Base-by-base conservation (phyloP, 2,113 vertebrate genomes). In the Pipa parva region DNA sequence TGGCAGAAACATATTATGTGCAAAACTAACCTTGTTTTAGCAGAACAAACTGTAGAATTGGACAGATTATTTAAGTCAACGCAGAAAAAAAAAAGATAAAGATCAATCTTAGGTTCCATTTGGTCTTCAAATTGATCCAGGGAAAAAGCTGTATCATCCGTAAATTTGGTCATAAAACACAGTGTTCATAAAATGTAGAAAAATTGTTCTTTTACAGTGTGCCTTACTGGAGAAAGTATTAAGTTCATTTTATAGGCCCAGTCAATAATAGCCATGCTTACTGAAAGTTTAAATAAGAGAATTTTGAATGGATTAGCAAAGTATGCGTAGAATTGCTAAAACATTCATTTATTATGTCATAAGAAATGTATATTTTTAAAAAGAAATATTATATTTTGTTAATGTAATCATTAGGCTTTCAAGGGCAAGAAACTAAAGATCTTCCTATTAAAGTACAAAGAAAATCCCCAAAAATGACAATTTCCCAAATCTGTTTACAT, bases 51-150 rank as follows among this genome's bases (percentile, higher is more conserved):
- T 51, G 29, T n/a, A 63, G 21, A 20, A 36, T 29, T 26, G 18
- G 48, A 50, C 28, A 62, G 59, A 62, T 62, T 26, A 62, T 62
- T 62, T 49, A 49, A 24, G 63, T 24, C 37, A 56, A 24, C 52
- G 31, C 37, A 39, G 12, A 57, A 33, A 57, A 33, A 33, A 57
- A 33, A 31, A 9, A 9, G 17, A 48, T 58, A 57, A 31, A 57
- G 25, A 57, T 66, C 24, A 57, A 66, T 57, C 42, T 66, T 17
- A 24, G 9, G 36, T 57, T 28, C 51, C 52, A 66, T 57, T 66
- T 65, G 31, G 31, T 57, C 50, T 42, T 55, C 28, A 37, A n/a
- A 65, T 17, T 46, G 37, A 46, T 29, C 20, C 18, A 24, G 25
- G 17, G 12, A 48, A 45, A 17, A 28, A 48, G 9, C 63, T 56